These are phyloP conservation scores for Aramus guarauna DNA, from an alignment of 2,113 vertebrate species.

Conservation along the genomic window DNA sequence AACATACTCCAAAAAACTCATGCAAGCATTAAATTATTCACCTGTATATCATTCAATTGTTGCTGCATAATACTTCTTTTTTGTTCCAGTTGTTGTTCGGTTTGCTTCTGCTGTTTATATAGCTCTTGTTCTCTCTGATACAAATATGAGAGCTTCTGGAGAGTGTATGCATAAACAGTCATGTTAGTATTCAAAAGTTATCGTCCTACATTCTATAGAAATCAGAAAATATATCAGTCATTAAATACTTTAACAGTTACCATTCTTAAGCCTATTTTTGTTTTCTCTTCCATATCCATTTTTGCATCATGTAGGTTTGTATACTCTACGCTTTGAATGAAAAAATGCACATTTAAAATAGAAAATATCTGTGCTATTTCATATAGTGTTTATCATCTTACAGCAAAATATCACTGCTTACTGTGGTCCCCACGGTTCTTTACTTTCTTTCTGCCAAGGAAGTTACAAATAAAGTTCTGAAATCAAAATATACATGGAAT, in stretches of 20 bases:
- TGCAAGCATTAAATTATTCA: slow-evolving; percentile 40
- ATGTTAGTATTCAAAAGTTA: not conserved
- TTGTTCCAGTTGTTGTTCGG: slow-evolving; percentile 43
- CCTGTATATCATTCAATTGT: slow-evolving; percentile 39
- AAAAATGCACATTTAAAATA: not conserved
- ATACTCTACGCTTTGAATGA: not conserved
- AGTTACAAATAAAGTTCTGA: slow-evolving; percentile 1
- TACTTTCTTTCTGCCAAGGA: not conserved
- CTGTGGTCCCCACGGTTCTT: not conserved
- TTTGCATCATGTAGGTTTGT: not conserved
- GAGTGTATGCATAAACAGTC: not conserved
- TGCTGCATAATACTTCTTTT: not conserved
- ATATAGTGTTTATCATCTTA: not conserved
- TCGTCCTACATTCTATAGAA: not conserved
- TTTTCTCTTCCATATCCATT: not conserved
- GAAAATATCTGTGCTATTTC: not conserved
- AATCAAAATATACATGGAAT: not conserved
- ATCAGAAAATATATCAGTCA: not conserved
- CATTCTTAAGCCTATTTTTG: not conserved
- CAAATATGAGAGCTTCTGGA: slow-evolving; percentile 62
- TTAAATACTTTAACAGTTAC: not conserved
- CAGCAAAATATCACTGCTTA: not conserved
- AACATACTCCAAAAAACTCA: not conserved
- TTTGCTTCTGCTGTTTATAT: slow-evolving; percentile 42
- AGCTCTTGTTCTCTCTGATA: slow-evolving; percentile 3